Conservation (phyloP, 2,888 invertebrate genomes). For the Amiota minor region DNA sequence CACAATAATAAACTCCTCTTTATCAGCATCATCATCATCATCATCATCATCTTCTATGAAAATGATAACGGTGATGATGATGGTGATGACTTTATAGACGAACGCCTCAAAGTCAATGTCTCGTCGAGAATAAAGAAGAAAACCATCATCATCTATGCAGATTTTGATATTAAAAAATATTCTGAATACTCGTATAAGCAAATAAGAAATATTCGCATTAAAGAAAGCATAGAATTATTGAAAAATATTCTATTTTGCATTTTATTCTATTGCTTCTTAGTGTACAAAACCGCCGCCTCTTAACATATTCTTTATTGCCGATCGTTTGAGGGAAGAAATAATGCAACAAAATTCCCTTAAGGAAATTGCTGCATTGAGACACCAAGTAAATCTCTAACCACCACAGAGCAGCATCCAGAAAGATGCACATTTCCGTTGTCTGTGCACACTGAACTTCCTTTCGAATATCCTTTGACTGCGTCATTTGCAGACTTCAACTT, state of each 20-base stretch:
- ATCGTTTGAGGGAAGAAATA: too few relatives aligned
- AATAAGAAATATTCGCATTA: slow-evolving; percentile 8
- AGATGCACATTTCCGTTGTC: slow-evolving; percentile 18
- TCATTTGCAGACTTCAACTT: slow-evolving; percentile 15
- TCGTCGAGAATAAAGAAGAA: neutral
- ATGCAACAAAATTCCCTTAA: neutral
- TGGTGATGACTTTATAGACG: neutral
- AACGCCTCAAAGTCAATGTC: slow-evolving; percentile 5
- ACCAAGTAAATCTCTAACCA: neutral
- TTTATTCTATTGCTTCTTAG: neutral
- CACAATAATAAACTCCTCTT: too few relatives aligned
- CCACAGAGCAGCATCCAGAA: neutral
- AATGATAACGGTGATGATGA: too few relatives aligned
- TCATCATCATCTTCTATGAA: too few relatives aligned
- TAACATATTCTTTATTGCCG: too few relatives aligned
- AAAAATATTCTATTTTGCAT: neutral
- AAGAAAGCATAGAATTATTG: neutral
- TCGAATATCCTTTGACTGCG: slow-evolving; percentile 9
- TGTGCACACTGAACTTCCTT: slow-evolving; percentile 16
- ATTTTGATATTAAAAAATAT: slow-evolving; percentile 8
- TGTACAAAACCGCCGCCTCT: neutral
- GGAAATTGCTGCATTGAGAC: slow-evolving; percentile 9
- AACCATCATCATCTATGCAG: neutral
- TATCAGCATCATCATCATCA: too few relatives aligned
- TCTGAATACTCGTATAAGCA: neutral